Evolutionary conservation across 1,140 invertebrate species (phyloP).

Genomic region (Anastatus disparis): DNA sequence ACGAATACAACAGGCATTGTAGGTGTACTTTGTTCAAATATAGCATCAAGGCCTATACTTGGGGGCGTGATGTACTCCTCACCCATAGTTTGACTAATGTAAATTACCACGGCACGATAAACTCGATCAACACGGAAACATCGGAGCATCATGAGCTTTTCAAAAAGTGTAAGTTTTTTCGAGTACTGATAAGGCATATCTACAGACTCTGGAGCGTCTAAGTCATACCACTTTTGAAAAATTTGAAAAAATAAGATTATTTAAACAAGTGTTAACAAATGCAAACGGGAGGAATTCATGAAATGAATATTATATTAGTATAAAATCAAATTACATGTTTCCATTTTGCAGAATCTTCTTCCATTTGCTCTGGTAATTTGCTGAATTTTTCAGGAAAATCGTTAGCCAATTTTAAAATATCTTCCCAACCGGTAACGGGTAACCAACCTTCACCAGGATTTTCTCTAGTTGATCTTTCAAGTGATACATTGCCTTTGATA

Average conservation of each 20-base stretch:
- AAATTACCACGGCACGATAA: constrained; percentile 82
- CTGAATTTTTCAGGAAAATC: constrained; percentile 78
- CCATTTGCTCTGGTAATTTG: constrained; percentile 75
- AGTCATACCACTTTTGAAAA: constrained; percentile 80
- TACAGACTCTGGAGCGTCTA: constrained; percentile 78
- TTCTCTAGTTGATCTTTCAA: constrained; percentile 76
- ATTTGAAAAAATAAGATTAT: not conserved
- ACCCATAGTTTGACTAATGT: constrained; percentile 83
- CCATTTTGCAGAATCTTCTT: constrained; percentile 73
- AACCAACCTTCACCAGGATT: constrained; percentile 79
- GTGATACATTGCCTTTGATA: constrained; percentile 82
- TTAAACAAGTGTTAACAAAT: not conserved
- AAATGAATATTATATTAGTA: too few species aligned
- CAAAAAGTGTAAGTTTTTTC: constrained; percentile 73
- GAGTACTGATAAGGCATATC: constrained; percentile 78
- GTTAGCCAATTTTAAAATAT: constrained; percentile 76
- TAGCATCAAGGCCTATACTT: constrained; percentile 81
- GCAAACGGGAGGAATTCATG: too few species aligned
- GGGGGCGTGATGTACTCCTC: constrained; percentile 87
- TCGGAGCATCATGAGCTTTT: constrained; percentile 82
- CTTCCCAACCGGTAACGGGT: constrained; percentile 78
- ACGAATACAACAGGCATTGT: constrained; percentile 88
- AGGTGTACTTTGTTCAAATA: constrained; percentile 84
- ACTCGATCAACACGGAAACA: constrained; percentile 89
- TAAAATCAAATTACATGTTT: constrained; percentile 63